Conservation (phyloP, 2,113 vertebrate genomes). For the cat (Felis catus) region F.catus_Fca126_mat1.0 CM031418.1:41304501-41305000, state of each 20-base stretch:
- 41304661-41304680: background rate
- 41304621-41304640: background rate
- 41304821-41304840: background rate
- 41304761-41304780: background rate
- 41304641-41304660: background rate
- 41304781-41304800: background rate
- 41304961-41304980: no score
- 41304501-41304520: constrained; percentile 41
- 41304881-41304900: no score
- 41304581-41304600: background rate
- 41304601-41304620: background rate
- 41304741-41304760: background rate
- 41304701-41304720: background rate
- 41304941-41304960: no score
- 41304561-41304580: background rate
- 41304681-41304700: background rate
- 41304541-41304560: background rate
- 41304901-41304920: no score
- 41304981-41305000: no score
- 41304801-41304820: background rate
- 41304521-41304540: constrained; percentile 40
- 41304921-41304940: no score
- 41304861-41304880: no score
- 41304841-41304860: no score
- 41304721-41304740: background rate